Evolutionary conservation across 1,140 invertebrate species (phyloP).

Genomic region (Aphelinus certus): DNA sequence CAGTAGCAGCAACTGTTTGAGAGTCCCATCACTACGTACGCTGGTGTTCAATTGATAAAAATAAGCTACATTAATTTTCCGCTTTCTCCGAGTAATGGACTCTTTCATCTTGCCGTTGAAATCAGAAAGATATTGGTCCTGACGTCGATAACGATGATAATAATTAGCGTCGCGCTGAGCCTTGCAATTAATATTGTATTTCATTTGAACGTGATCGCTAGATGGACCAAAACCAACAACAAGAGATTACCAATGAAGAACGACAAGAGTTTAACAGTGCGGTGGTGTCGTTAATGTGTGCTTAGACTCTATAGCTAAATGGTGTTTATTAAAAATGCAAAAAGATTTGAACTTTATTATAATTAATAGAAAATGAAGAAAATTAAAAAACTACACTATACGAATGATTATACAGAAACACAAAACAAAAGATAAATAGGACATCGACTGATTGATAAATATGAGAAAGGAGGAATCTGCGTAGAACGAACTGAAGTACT

Average conservation of each 20-base stretch:
- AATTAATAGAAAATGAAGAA: conserved; percentile 40
- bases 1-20: conserved; percentile 56
- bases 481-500: conserved; percentile 42
- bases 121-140: conserved; percentile 23
- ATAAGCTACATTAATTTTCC: conserved; percentile 22
- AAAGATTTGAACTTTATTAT: conserved; percentile 43
- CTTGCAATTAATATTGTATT: conserved; percentile 38
- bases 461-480: background rate
- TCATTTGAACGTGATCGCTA: conserved; percentile 35
- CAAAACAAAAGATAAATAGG: conserved; percentile 36
- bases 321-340: conserved; percentile 57
- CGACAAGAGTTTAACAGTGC: conserved; percentile 35
- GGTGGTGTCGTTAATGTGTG: conserved; percentile 39
- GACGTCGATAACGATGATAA: conserved; percentile 28
- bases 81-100: conserved; percentile 29
- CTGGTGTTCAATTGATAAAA: conserved; percentile 27
- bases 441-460: conserved; percentile 30
- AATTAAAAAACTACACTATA: too few species aligned
- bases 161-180: conserved; percentile 28
- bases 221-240: conserved; percentile 31
- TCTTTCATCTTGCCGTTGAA: conserved; percentile 5
- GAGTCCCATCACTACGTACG: conserved; percentile 6
- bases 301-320: conserved; percentile 47
- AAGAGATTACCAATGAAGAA: conserved; percentile 22
- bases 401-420: conserved; percentile 35